Evolutionary conservation across 2,797 vertebrate genomes (phyloP), one percentile per base, ranked within the genome.

Genomic region (Sebastes minor): DNA sequence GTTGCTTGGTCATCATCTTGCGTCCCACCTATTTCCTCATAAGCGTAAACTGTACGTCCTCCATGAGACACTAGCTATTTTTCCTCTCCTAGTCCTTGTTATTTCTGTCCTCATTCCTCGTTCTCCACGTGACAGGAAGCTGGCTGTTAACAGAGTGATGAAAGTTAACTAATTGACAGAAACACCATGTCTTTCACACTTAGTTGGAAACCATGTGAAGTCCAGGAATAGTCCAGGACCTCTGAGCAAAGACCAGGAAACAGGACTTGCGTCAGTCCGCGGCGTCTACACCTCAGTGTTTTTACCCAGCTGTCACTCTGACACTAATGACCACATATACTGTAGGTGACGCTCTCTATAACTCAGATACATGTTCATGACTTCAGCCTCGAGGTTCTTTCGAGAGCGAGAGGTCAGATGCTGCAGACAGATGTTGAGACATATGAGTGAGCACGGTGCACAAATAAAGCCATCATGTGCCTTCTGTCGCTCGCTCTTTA

Each of bases 221-320:
- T 73, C 71, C 83, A 83, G 66, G 88, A 89, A 85, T 85, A 87
- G 85, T 52, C 33, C 33, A 35, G 16, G 52, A 84, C 85, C 70
- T 86, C 65, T 63, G 32, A 88, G 70, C 87, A 76, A 86, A 80
- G 68, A 74, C 33, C 80, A 89, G 89, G 90, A 91, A 92, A 92
- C 84, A 88, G 90, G 90, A 90, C 70, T 74, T 86, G 78, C 81
- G 86, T 89, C 87, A 49, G 70, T 92, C 90, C 73, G 27, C 83
- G 61, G 60, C 42, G 7, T 61, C 42, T 55, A 10, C 25, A 33
- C 76, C 70, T 76, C 59, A 20, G 9, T 80, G 73, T 76, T 75
- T 80, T 76, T 42, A 71, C 52, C 56, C 25, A 28, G 68, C 72
- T 80, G 71, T 74, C 35, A 30, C 11, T 71, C 38, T 28, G 61